Evolutionary conservation across 2,888 invertebrate species (phyloP).

Genomic region (Sphaeridia pumilis): DNA sequence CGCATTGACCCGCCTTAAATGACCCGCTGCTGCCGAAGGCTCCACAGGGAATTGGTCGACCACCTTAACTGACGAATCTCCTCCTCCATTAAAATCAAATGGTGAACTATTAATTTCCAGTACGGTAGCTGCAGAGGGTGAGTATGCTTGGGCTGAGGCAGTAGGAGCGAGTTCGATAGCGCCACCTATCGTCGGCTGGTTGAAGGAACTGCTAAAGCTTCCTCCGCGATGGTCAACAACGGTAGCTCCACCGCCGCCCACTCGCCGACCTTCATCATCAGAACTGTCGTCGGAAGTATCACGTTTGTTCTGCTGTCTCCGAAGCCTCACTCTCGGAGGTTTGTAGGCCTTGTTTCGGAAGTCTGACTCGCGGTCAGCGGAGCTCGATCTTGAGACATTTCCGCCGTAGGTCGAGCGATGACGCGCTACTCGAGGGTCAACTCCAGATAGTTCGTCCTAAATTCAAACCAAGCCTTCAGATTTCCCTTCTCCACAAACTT

Average conservation of each 20-base stretch:
- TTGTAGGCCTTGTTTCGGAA: slow-evolving; percentile 38
- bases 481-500: not conserved
- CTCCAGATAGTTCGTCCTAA: slow-evolving; percentile 53
- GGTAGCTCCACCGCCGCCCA: not conserved
- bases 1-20: not conserved
- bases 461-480: not conserved
- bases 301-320: slow-evolving; percentile 22
- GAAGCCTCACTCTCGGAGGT: slow-evolving; percentile 40
- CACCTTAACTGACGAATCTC: no score
- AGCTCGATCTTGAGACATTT: slow-evolving; percentile 38
- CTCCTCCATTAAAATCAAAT: not conserved
- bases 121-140: not conserved
- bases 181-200: not conserved
- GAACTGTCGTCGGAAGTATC: slow-evolving; percentile 24
- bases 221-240: not conserved
- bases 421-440: slow-evolving; percentile 43
- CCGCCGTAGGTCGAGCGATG: slow-evolving; percentile 30
- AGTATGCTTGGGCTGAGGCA: not conserved
- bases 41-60: no score
- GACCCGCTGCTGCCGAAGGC: not conserved
- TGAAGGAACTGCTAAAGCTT: slow-evolving; percentile 8
- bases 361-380: slow-evolving; percentile 39
- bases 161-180: slow-evolving; percentile 7
- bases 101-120: not conserved
- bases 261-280: slow-evolving; percentile 5